Conservation (phyloP, 2,113 vertebrate species). For the Prunella himalayana region DNA sequence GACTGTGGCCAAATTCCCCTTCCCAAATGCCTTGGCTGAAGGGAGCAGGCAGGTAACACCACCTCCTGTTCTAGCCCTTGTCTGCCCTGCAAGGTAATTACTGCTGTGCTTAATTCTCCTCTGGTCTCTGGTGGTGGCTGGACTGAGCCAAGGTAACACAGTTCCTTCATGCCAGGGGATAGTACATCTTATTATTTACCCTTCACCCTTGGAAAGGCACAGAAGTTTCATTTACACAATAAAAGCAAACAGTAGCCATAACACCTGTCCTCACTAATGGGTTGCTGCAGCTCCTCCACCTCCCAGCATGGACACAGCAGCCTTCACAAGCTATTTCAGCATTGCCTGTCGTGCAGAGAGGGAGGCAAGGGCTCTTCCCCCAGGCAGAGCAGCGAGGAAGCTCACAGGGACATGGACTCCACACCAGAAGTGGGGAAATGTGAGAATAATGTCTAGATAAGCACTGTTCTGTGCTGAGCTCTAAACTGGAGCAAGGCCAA, state of each 20-base stretch:
- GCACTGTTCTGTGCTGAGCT: background rate
- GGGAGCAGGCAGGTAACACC: background rate
- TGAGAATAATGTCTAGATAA: background rate
- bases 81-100: background rate
- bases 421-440: background rate
- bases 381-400: background rate
- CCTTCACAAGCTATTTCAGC: background rate
- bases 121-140: background rate
- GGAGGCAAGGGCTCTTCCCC: background rate
- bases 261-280: background rate
- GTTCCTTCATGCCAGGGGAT: background rate
- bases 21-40: background rate
- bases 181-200: background rate
- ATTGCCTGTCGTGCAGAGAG: fast-evolving
- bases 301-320: background rate
- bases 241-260: background rate
- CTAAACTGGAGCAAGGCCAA: background rate
- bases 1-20: background rate
- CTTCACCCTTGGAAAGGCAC: background rate
- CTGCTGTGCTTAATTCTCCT: background rate
- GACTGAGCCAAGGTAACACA: background rate
- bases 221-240: background rate
- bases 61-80: background rate
- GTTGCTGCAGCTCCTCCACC: background rate
- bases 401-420: background rate